Evolutionary conservation across 2,797 vertebrate genomes (phyloP).

Genomic region (Dendrocincla fuliginosa): DNA sequence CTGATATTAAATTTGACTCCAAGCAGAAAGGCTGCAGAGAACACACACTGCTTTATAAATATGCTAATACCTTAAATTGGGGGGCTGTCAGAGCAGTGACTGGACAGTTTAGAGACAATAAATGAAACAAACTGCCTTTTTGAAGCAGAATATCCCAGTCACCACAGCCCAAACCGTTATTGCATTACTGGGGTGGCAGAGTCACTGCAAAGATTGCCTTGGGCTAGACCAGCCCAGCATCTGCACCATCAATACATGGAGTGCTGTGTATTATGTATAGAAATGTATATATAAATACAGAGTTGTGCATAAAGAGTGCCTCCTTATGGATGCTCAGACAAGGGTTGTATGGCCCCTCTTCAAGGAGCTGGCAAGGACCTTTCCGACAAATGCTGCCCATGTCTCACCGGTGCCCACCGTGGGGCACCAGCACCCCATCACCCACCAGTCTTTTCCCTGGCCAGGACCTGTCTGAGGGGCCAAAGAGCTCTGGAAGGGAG

Average conservation of each 20-base stretch:
- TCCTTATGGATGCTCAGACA: neutral
- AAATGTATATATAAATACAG: rapidly evolving
- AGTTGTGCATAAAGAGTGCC: neutral
- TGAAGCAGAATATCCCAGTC: neutral
- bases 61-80: neutral
- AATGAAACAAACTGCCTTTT: neutral
- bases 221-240: neutral
- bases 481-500: no score
- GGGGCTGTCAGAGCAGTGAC: neutral
- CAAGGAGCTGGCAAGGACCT: neutral
- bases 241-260: neutral
- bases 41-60: neutral
- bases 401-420: neutral
- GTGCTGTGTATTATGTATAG: neutral
- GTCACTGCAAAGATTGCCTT: neutral
- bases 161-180: rapidly evolving
- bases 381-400: neutral
- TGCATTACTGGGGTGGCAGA: neutral
- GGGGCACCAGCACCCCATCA: rapidly evolving
- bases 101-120: neutral
- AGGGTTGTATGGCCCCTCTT: rapidly evolving
- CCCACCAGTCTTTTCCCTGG: neutral
- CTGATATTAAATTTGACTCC: neutral
- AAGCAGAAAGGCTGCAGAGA: neutral
- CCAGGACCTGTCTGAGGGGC: neutral